Evolutionary conservation across 2,113 vertebrate genomes (phyloP).

Genomic region (Cyrtonyx montezumae): DNA sequence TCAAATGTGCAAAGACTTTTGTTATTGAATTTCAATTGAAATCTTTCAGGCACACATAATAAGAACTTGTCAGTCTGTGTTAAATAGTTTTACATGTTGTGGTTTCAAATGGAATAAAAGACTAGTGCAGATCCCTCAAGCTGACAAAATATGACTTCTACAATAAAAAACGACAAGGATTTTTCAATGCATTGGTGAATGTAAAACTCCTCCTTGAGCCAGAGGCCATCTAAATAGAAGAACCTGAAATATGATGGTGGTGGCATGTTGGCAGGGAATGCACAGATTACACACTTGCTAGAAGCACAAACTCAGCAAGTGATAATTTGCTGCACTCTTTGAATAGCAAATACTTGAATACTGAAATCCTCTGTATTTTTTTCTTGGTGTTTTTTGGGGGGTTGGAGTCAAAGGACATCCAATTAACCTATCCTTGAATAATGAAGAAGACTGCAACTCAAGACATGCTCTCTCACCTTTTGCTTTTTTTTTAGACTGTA

Average conservation of each 20-base stretch:
- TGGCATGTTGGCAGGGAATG: not conserved
- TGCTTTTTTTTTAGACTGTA: not conserved
- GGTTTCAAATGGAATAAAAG: not conserved
- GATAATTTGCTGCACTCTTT: not conserved
- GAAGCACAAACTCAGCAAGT: not conserved
- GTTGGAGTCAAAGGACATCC: not conserved
- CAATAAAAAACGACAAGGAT: not conserved
- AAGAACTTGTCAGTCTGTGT: conserved; percentile 19
- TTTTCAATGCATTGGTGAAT: not conserved
- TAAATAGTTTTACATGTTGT: conserved; percentile 20
- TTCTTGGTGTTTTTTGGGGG: not conserved
- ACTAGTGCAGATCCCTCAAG: not conserved
- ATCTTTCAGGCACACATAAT: conserved; percentile 17
- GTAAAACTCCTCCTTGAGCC: not conserved
- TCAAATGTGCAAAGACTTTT: not conserved
- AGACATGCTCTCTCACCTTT: not conserved
- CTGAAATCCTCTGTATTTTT: not conserved
- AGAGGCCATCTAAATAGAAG: not conserved
- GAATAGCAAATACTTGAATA: not conserved
- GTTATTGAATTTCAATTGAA: conserved; percentile 30
- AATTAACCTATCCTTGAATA: not conserved
- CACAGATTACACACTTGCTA: not conserved
- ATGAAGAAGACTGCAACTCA: not conserved
- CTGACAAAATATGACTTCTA: not conserved
- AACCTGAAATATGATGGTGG: not conserved